Evolutionary conservation across 2,113 vertebrate genomes (phyloP), one percentile per base, ranked within the genome.

Genomic region (Syngnathus floridae): DNA sequence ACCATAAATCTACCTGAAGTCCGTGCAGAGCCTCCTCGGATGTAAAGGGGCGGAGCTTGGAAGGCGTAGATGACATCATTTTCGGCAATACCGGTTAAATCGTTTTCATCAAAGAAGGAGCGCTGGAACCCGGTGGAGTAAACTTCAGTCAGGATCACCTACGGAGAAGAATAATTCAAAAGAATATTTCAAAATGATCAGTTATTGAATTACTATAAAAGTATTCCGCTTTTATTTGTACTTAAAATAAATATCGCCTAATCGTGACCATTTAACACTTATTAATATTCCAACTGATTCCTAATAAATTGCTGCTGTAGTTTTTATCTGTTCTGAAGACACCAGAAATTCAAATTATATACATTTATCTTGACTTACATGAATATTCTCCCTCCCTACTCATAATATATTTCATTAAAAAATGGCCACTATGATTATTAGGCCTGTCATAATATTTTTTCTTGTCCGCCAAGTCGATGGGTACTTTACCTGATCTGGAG

Each of bases 111-210:
- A 0, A 89, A 91, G 81, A 97, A 94, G 14, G 95, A 98, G 71
- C 94, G 92, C 68, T 94, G 93, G 88, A 95, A 92, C 1, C 96
- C 96, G 10, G 76, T 90, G 26, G 93, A 84, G 77, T 91, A 92
- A 73, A 98, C 66, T 83, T 98, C 95, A 0, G 90, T 92, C 84
- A 98, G 91, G 85, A 98, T 94, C 75, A 98, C 93, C 95, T 97
- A 78, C 35, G 64, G 51, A 62, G 14, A 1, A 73, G 9, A 68
- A 8, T 68, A 16, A 68, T 58, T 1, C 62, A 41, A 67, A 5
- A 41, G 19, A 12, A 40, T 1, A 16, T 12, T 52, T 52, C 9
- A 4, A 52, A 22, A 52, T 5, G 11, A 21, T 22, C n/a, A 22
- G 7, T 54, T 12, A 22, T 22, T 54, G 51, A 49, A 8, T 49